Percentiles rank a stretch among this genome's conserved stretches.
These are phyloP conservation scores for Nasua narica DNA, from an alignment of 2,797 vertebrate genomes.

Conservation along the genomic window DNA sequence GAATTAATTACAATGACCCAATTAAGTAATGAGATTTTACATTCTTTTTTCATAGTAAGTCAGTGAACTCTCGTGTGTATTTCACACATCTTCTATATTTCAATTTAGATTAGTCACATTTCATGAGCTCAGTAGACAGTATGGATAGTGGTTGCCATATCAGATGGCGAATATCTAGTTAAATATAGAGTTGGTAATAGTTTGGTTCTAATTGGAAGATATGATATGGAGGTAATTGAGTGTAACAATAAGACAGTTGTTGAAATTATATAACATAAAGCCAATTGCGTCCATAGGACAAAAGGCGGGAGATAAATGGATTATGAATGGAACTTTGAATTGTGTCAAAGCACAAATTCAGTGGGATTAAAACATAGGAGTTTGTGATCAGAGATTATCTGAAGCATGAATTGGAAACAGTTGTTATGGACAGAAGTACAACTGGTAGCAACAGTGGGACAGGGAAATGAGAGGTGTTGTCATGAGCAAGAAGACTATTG, in stretches of 20 bases:
- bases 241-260: background rate
- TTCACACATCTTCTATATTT: background rate
- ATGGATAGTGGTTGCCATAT: background rate
- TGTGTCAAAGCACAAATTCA: background rate
- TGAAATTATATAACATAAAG: background rate
- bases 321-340: background rate
- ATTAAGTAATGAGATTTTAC: background rate
- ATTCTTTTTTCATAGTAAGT: background rate
- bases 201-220: background rate
- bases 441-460: rapidly evolving
- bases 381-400: background rate
- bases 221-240: background rate
- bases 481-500: background rate
- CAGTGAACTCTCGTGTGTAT: background rate
- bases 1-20: background rate
- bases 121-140: background rate
- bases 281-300: background rate
- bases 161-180: background rate
- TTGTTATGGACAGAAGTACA: background rate
- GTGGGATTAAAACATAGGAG: background rate
- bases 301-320: background rate
- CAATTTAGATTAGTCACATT: background rate
- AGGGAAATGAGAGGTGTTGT: background rate
- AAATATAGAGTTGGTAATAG: background rate
- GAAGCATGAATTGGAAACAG: background rate